Conservation (phyloP, 23 tunicate genomes). For the Ascidia mentula region DNA sequence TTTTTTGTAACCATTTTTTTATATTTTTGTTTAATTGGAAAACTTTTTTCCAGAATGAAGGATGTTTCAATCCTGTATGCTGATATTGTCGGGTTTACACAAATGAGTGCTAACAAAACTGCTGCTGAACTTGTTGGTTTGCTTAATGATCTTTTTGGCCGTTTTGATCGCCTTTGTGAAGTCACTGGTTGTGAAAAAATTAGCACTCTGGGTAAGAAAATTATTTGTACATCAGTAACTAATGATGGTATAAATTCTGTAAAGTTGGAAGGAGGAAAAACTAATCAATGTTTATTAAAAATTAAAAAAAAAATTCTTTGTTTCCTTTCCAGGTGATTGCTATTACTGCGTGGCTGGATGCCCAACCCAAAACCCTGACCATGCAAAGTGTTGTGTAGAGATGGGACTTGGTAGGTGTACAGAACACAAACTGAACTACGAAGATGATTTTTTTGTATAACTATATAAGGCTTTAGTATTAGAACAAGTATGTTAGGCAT, state of each 20-base stretch:
- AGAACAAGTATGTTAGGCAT: too few species aligned
- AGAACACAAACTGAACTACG: not conserved
- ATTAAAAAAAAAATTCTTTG: not conserved
- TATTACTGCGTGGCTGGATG: conserved; percentile 99
- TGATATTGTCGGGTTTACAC: conserved; percentile 97
- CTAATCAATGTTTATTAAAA: not conserved
- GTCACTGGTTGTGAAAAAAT: conserved; percentile 92
- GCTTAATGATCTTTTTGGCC: conserved; percentile 89
- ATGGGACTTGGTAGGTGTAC: conserved; percentile 87
- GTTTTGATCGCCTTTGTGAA: conserved; percentile 87
- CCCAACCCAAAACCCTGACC: conserved; percentile 70
- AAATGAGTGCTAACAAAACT: conserved; percentile 85
- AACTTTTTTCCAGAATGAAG: conserved; percentile 44
- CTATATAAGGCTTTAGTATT: too few species aligned
- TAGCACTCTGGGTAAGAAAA: conserved; percentile 77
- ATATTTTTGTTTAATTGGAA: not conserved
- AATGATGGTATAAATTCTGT: not conserved
- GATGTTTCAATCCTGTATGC: conserved; percentile 96
- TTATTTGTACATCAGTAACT: not conserved
- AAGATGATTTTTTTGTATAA: not conserved
- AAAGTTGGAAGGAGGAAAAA: not conserved
- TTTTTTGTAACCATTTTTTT: not conserved
- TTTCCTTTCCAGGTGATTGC: conserved; percentile 81
- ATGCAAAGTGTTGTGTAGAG: conserved; percentile 91
- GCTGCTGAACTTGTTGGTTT: conserved; percentile 84